These are phyloP conservation scores for Achroia grisella DNA, from an alignment of 1,140 invertebrate genomes.

Conservation along the genomic window DNA sequence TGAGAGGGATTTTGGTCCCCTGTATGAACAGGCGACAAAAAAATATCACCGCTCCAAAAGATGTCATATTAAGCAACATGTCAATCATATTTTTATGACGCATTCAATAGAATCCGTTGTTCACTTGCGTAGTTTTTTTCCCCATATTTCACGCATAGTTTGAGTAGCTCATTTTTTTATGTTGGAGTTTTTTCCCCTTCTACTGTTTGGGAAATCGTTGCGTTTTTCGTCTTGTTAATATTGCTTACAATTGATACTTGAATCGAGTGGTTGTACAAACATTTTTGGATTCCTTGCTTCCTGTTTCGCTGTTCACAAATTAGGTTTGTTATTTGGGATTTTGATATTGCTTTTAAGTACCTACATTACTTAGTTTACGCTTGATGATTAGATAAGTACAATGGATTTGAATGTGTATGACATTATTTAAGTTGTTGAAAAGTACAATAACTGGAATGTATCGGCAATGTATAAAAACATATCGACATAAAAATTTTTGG, in stretches of 20 bases:
- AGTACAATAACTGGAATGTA: too few species aligned
- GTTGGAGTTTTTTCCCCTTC: conserved; percentile 28
- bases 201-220: conserved; percentile 37
- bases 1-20: conserved; percentile 1
- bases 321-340: conserved; percentile 19
- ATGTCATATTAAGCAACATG: conserved; percentile 73
- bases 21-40: conserved; percentile 55
- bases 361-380: too few species aligned
- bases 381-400: too few species aligned
- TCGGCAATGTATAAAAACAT: too few species aligned
- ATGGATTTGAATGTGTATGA: too few species aligned
- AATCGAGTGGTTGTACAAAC: conserved; percentile 38
- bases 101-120: conserved; percentile 50
- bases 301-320: conserved; percentile 27
- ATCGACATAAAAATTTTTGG: too few species aligned
- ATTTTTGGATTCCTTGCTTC: conserved; percentile 31
- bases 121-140: conserved; percentile 65
- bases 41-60: conserved; percentile 70
- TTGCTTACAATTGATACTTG: conserved; percentile 15
- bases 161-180: conserved; percentile 34
- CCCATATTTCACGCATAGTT: conserved; percentile 60
- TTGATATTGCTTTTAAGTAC: background rate
- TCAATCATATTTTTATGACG: conserved; percentile 73
- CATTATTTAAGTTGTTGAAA: too few species aligned
- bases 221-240: conserved; percentile 35